Conservation (phyloP, 2,797 vertebrate species). For the Amphiprion clarkii region DNA sequence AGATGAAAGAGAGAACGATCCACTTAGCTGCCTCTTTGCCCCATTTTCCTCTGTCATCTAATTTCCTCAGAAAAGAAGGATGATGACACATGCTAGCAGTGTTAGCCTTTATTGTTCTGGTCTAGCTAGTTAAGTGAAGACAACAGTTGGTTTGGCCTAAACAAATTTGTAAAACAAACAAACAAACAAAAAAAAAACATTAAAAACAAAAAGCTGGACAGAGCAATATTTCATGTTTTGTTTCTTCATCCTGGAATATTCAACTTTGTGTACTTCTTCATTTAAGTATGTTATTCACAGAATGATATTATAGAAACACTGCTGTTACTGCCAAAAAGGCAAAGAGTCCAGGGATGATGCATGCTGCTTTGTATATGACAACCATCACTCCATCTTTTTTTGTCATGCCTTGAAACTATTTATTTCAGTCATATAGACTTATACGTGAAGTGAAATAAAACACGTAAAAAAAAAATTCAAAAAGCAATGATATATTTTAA, state of each 20-base stretch:
- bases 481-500: background rate
- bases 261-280: too few relatives aligned
- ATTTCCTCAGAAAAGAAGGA: conserved; percentile 60
- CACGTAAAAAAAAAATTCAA: background rate
- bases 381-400: too few relatives aligned
- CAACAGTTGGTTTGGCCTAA: conserved; percentile 1
- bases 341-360: too few relatives aligned
- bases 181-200: too few relatives aligned
- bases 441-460: background rate
- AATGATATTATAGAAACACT: too few relatives aligned
- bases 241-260: too few relatives aligned
- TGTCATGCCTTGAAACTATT: background rate
- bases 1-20: conserved; percentile 69
- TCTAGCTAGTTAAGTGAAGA: conserved; percentile 32
- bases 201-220: too few relatives aligned
- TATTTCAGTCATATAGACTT: background rate
- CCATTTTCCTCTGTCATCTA: conserved; percentile 63
- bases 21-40: conserved; percentile 66
- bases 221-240: too few relatives aligned
- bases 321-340: too few relatives aligned
- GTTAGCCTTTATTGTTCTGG: conserved; percentile 13
- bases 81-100: conserved; percentile 39
- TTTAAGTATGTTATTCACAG: too few relatives aligned
- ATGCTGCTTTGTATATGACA: background rate
- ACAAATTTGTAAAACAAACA: background rate